Base-by-base conservation (phyloP, 2,797 vertebrate species). In the Petrocephalus schoutedeni region DNA sequence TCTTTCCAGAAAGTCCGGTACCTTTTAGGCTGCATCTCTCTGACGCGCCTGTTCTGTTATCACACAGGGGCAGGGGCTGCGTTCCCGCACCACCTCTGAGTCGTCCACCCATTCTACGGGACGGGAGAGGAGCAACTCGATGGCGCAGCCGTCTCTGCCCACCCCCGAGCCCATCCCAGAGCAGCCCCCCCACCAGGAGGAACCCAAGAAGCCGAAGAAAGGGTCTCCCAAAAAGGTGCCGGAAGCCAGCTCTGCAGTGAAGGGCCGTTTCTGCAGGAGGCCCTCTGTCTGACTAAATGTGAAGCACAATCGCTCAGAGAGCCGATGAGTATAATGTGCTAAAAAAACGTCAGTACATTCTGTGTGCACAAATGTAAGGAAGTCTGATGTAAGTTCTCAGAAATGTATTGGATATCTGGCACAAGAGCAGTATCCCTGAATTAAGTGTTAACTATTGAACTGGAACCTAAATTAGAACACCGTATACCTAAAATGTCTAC, bases 41-140 rank as follows among this genome's bases (percentile, higher is more conserved):
- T 23, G 36, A 74, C 49, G 19, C 1, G 53, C 5, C 10, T 6
- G 36, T n/a, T 23, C 67, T 53, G 45, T 82, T 23, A 49, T 49
- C 77, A 74, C 64, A 0, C 89, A 98, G 97, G 92, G 90, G 59
- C 90, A 96, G 0, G 95, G 95, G 0, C 94, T 89, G 54, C 95
- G 95, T 0, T 97, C 95, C 0, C 96, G 96, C 77, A 98, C 97
- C 1, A 96, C 95, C 1, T 97, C 97, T 0, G 97, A 98, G 90
- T 97, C 94, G 0, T 96, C 97, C 12, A 96, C 91, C 89, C 96
- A 97, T 91, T 98, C 96, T 0, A 86, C 88, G 0, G 97, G 94
- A 2, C 95, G 97, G 88, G 97, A 97, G 64, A 91, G 95, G 32
- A 95, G 95, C 83, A 96, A 93, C 92, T 97, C 97, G 0, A 87